A percentile compares a stretch with the other conserved stretches of the same genome.
Conservation (phyloP, 23 tunicate species). For the Oikopleura albicans region DNA sequence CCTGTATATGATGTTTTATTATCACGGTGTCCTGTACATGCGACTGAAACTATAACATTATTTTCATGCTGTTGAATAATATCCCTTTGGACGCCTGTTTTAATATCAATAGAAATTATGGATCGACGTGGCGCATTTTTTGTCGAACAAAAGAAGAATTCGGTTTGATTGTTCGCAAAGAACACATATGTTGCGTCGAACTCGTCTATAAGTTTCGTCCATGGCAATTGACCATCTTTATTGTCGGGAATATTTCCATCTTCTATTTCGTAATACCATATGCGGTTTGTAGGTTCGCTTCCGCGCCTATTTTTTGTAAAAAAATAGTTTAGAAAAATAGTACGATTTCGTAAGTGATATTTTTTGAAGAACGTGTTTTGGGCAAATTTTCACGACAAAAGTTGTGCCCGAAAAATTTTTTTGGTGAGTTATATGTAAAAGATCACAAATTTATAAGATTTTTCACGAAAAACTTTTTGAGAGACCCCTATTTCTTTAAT, state of each 20-base stretch:
- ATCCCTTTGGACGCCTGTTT: slow-evolving; percentile 18
- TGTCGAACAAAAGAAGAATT: slow-evolving; percentile 65
- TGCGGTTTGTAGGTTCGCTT: slow-evolving; percentile 65
- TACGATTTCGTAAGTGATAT: no score
- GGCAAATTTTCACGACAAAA: no score
- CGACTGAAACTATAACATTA: slow-evolving; percentile 31
- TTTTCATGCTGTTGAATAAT: slow-evolving; percentile 44
- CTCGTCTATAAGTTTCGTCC: slow-evolving; percentile 64
- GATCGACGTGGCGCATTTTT: slow-evolving; percentile 56
- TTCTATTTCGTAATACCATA: slow-evolving; percentile 58
- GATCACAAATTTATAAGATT: no score
- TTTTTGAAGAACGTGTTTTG: no score
- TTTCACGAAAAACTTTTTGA: no score
- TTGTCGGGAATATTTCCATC: slow-evolving; percentile 19
- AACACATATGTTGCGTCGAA: slow-evolving; percentile 87
- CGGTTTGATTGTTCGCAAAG: slow-evolving; percentile 42
- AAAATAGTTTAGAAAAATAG: no score
- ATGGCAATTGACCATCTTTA: slow-evolving; percentile 25
- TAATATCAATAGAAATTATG: slow-evolving; percentile 53
- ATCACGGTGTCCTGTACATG: no score
- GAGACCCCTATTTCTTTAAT: no score
- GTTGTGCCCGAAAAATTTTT: no score
- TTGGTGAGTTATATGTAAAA: no score
- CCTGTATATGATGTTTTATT: no score
- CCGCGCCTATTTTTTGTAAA: slow-evolving; percentile 38